Evolutionary conservation across 2,888 invertebrate species (phyloP), one percentile per base, ranked within the genome.

Genomic region (Rambutsinella grinnellia): DNA sequence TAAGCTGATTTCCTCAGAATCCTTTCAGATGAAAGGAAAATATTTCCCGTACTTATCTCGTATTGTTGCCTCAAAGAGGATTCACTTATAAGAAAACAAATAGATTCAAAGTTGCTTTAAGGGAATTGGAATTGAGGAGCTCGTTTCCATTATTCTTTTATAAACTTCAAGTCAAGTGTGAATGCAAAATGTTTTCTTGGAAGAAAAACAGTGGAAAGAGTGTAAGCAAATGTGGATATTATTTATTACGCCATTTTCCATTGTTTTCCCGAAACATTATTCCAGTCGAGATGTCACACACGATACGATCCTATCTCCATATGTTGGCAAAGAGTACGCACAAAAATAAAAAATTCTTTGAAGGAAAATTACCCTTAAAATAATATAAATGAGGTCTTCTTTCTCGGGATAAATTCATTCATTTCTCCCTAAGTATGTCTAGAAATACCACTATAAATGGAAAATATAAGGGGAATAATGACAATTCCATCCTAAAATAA

Each of bases 221-320:
- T n/a, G n/a, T n/a, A n/a, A n/a, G n/a, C n/a, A 58, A 69, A 69
- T 61, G 60, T 60, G 51, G 69, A 60, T 60, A n/a, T 69, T 69
- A 69, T 69, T 69, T 69, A 69, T 61, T 57, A 69, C 60, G 53
- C 60, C 69, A 60, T 69, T 69, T 69, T 69, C 60, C 53, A 69
- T 69, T 69, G 69, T 69, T 69, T 69, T 61, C 69, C 60, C 60
- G 69, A 69, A 69, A 69, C 69, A 69, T 69, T 69, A 69, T 69
- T 69, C 69, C 61, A 51, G 53, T 36, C 17, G 61, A 69, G 58
- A 69, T 60, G 69, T 54, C 69, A 69, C 60, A 60, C 53, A 36
- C 36, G 36, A 5, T 36, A 36, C 6, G 36, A 36, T 36, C 36
- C 36, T 13, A 8, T 8, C 13, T 36, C 6, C 44, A 60, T 69